A percentile compares a stretch with the other conserved stretches of the same genome.
phyloP scores from a whole-genome alignment of 2,888 invertebrate genomes.

The Ganaspis brasiliensis region DNA sequence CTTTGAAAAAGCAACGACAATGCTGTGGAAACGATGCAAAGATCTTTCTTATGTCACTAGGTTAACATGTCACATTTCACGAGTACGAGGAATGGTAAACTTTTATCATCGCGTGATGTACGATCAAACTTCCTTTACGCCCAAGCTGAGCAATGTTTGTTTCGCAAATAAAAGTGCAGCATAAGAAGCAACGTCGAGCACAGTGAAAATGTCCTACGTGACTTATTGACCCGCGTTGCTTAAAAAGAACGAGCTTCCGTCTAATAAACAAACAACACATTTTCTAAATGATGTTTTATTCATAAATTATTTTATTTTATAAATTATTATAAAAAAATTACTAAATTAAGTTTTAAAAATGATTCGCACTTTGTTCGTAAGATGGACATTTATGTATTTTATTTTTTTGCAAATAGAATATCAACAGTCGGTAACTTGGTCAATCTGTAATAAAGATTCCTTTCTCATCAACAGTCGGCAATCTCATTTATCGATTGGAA shows the following conservation, averaged over 20 bases:
- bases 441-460: no score
- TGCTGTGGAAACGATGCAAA: conserved; percentile 22
- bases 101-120: conserved; percentile 34
- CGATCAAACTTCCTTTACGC: conserved; percentile 32
- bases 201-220: background rate
- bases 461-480: no score
- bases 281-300: no score
- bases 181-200: background rate
- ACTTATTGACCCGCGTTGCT: background rate
- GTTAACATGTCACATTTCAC: conserved; percentile 36
- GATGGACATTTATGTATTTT: no score
- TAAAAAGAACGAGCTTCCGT: conserved; percentile 4
- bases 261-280: background rate
- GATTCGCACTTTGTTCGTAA: no score
- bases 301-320: background rate
- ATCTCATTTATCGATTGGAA: no score
- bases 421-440: no score
- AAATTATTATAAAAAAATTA: no score
- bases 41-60: conserved; percentile 34
- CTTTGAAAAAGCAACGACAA: background rate
- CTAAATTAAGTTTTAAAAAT: no score
- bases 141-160: conserved; percentile 19
- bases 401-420: no score
- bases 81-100: conserved; percentile 23
- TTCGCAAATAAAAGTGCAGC: conserved; percentile 4